phyloP scores from a whole-genome alignment of 2,888 invertebrate species.

The Scaptomyza flava region DNA sequence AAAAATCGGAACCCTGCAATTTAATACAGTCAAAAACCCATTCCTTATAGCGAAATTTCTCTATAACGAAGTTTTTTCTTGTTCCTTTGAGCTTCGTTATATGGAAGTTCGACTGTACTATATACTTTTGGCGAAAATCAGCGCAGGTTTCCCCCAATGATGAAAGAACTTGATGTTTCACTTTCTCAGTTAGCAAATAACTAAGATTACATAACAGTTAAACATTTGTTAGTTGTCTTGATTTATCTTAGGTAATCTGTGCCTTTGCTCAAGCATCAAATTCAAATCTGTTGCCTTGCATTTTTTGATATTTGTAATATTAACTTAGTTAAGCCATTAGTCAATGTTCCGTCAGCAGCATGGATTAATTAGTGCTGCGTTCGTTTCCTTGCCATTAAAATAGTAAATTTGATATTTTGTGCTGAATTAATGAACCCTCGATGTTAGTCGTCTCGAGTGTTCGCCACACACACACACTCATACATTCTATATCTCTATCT shows the following conservation, averaged over 20 bases:
- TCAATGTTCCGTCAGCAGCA: background rate
- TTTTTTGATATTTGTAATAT: background rate
- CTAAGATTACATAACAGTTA: background rate
- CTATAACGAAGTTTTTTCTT: too few species aligned
- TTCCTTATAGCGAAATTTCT: too few species aligned
- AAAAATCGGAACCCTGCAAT: too few species aligned
- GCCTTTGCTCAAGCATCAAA: too few species aligned
- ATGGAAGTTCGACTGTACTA: too few species aligned
- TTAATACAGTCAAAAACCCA: too few species aligned
- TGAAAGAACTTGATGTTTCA: too few species aligned
- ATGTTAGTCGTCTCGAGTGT: conserved; percentile 18
- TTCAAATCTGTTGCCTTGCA: background rate
- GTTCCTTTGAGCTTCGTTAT: too few species aligned
- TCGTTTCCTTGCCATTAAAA: background rate
- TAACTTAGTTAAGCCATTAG: background rate
- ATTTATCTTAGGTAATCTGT: background rate
- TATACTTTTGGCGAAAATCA: too few species aligned
- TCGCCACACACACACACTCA: background rate
- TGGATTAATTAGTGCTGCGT: background rate
- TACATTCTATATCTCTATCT: conserved; percentile 26
- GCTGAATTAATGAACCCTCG: background rate
- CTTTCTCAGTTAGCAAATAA: background rate
- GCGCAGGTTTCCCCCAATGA: too few species aligned
- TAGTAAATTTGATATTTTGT: background rate
- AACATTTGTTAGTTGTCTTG: background rate